These are phyloP conservation scores for Aspidapion aeneum DNA, from an alignment of 2,888 invertebrate species.

Conservation along the genomic window DNA sequence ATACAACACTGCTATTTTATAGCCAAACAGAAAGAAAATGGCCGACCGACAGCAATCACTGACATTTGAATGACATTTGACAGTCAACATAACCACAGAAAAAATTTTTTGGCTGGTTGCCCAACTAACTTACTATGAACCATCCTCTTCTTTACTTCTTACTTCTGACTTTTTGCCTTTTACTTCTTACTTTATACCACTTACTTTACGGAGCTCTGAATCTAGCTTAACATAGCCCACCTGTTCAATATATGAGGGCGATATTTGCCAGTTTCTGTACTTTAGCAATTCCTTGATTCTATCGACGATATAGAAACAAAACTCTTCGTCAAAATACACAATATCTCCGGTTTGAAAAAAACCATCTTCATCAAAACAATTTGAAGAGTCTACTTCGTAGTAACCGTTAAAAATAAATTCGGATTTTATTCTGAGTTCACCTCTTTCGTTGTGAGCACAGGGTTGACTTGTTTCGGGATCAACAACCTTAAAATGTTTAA, in stretches of 20 bases:
- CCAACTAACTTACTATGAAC: too few relatives aligned
- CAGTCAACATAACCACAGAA: too few relatives aligned
- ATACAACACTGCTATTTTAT: too few relatives aligned
- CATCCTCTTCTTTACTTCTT: too few relatives aligned
- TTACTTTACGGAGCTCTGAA: too few relatives aligned
- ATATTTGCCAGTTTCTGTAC: constrained; percentile 51
- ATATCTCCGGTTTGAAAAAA: constrained; percentile 55
- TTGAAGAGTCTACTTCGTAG: constrained; percentile 49
- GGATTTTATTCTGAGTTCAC: constrained; percentile 53
- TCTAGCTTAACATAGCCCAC: too few relatives aligned
- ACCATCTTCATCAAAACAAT: constrained; percentile 47
- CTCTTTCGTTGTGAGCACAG: constrained; percentile 46
- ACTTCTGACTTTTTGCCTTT: too few relatives aligned
- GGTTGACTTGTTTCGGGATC: constrained; percentile 37
- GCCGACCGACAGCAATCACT: too few relatives aligned
- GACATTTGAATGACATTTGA: too few relatives aligned
- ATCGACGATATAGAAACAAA: constrained; percentile 51
- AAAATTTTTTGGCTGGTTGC: too few relatives aligned
- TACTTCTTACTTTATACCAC: too few relatives aligned
- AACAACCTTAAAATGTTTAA: constrained; percentile 32
- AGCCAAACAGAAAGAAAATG: too few relatives aligned
- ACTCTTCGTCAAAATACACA: constrained; percentile 51
- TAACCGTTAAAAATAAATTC: constrained; percentile 46
- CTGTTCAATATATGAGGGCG: constrained; percentile 39
- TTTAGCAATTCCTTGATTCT: constrained; percentile 53